Base-by-base conservation (phyloP, 2,113 vertebrate species). In the Sorex fumeus region DNA sequence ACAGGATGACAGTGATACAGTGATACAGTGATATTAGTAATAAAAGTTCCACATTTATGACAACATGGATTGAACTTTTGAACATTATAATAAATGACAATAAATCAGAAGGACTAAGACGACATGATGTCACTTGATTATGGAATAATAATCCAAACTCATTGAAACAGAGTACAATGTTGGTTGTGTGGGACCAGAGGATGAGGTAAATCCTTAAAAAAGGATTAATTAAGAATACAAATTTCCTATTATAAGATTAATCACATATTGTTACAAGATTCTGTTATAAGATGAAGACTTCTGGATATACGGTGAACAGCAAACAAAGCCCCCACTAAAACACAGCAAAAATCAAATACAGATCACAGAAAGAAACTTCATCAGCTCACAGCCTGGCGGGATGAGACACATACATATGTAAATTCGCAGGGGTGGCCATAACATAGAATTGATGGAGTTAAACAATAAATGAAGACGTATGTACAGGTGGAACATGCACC, bases 41-140 rank as follows among this genome's bases (percentile, higher is more conserved):
- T 87, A 40, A 92, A 91, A 93, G 92, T 60, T 74, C 67, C 16
- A 62, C 90, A 30, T 30, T 57, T 81, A 47, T 9, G 16, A 75
- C 18, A 90, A 60, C 34, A 60, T 19, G n/a, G 8, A 90, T 67
- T 30, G 60, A 81, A 30, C 15, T 2, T 85, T 75, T 85, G 25
- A 34, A 30, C 57, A 21, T 62, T 81, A 81, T 75, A 45, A 30
- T 90, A 85, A 86, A 34, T 86, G 69, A 80, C 23, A 74, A 67
- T 69, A 84, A 74, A 10, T 75, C 87, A 86, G 57, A 74, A 57
- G 85, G 32, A 79, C 27, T 57, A 69, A 81, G 57, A 60, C 19
- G 36, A 4, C 25, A 69, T 47, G 13, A 18, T 74, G 79, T 45
- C 45, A 36, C 30, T 62, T 64, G 67, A 3, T 15, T 67, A 69